Base-by-base conservation (phyloP, 2,113 vertebrate species). In the Embiotoca jacksoni region DNA sequence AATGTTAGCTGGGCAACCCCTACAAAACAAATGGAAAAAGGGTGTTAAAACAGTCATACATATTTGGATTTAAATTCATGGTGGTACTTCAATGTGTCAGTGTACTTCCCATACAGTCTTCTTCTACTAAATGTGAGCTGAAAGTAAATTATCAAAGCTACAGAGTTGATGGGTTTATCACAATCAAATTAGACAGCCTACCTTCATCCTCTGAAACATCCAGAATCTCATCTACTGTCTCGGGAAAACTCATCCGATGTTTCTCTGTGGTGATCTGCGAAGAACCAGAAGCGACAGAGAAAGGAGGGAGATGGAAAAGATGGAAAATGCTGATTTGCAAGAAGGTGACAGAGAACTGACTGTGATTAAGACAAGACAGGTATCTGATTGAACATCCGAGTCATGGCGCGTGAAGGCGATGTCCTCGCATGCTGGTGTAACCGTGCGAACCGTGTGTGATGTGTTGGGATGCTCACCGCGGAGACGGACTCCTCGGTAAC, bases 161-260 rank as follows among this genome's bases (percentile, higher is more conserved):
- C 14, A 54, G 37, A 64, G 39, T 44, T 16, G 13, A 49, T 30
- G 13, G 52, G 1, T 63, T 63, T 41, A 31, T 56, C 7, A 10
- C 11, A 65, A 75, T 46, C 13, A 46, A 35, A 54, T 36, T 54
- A 35, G 23, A 35, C 4, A 36, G 66, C 90, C 90, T 91, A 99
- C 98, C 98, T 96, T 99, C 98, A 75, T 99, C 98, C 90, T 99
- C 98, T 0, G 98, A 99, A 52, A 99, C 98, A 0, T 99, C 98
- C 93, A 98, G 89, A 83, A 97, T 96, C 91, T 99, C 98, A 2
- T 99, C 98, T 2, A 99, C 97, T 0, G 98, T 99, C 94, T 99
- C 98, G 0, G 98, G 98, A 86, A 98, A 98, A 92, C 98, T 99
- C 97, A 99, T 98, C 63, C 95, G 96, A 81, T 98, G 97, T 83